Evolutionary conservation across 2,888 invertebrate genomes (phyloP).

Genomic region (Linnaemya tessellans): DNA sequence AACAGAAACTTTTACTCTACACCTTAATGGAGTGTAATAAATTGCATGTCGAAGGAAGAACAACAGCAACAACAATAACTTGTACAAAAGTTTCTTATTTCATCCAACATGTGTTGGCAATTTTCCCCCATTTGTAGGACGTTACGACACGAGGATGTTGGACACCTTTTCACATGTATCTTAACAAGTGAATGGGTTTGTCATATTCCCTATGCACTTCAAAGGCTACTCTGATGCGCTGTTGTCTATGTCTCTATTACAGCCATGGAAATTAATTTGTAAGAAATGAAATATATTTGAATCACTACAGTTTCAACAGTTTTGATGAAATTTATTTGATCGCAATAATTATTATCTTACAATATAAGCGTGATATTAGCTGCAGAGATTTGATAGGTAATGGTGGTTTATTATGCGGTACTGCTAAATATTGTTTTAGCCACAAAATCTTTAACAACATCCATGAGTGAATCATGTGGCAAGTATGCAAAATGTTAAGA

Average conservation of each 20-base stretch:
- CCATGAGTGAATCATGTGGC: too few species aligned
- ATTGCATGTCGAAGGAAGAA: neutral
- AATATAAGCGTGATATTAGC: too few species aligned
- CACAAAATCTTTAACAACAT: too few species aligned
- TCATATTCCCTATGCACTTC: conserved; percentile 60
- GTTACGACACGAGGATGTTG: conserved; percentile 26
- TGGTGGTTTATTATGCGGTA: too few species aligned
- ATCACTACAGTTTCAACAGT: too few species aligned
- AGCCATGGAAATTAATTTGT: conserved; percentile 3
- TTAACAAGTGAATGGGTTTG: conserved; percentile 60
- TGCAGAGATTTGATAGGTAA: too few species aligned
- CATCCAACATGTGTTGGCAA: conserved; percentile 56
- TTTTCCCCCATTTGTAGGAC: conserved; percentile 37
- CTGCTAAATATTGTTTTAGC: too few species aligned
- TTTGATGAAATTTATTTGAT: too few species aligned
- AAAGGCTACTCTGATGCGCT: conserved; percentile 13
- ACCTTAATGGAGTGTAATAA: conserved; percentile 49
- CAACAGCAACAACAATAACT: conserved; percentile 7
- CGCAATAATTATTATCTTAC: too few species aligned
- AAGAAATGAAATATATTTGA: neutral
- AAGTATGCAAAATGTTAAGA: too few species aligned
- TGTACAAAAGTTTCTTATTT: conserved; percentile 24
- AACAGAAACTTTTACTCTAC: conserved; percentile 16
- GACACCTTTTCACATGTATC: conserved; percentile 55
- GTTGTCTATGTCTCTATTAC: conserved; percentile 5